Conservation (phyloP, 2,888 invertebrate species). For the Drosophila mimica region DNA sequence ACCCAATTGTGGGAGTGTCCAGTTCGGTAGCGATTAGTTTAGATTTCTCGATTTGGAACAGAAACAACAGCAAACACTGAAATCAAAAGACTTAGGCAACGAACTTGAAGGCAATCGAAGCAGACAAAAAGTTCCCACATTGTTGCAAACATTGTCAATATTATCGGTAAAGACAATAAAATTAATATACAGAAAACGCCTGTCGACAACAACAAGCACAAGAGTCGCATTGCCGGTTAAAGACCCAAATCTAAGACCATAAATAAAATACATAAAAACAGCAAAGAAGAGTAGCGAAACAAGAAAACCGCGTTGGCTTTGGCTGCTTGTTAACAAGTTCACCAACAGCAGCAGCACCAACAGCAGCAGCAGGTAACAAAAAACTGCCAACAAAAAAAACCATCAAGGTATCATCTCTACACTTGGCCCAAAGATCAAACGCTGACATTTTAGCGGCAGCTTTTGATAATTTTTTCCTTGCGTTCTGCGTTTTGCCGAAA, state of each 20-base stretch:
- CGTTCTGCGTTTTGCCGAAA: constrained; percentile 47
- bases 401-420: constrained; percentile 55
- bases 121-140: constrained; percentile 67
- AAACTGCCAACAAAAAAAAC: constrained; percentile 21
- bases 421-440: constrained; percentile 77
- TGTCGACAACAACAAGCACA: constrained; percentile 33
- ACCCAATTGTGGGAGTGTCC: constrained; percentile 63
- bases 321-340: constrained; percentile 77
- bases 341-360: constrained; percentile 58
- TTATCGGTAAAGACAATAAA: constrained; percentile 70
- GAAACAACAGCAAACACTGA: background rate
- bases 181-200: constrained; percentile 75
- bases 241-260: constrained; percentile 76
- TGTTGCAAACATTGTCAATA: constrained; percentile 67
- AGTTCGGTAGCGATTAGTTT: constrained; percentile 73
- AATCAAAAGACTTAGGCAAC: constrained; percentile 73
- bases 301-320: constrained; percentile 62
- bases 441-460: constrained; percentile 79
- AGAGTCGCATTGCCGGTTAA: constrained; percentile 31
- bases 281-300: constrained; percentile 64
- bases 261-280: constrained; percentile 50
- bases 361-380: constrained; percentile 61
- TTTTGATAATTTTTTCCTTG: constrained; percentile 74
- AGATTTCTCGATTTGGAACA: constrained; percentile 39
- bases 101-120: constrained; percentile 45